Evolutionary conservation across 1,140 invertebrate genomes (phyloP).

Genomic region (Drosophila kikkawai): DNA sequence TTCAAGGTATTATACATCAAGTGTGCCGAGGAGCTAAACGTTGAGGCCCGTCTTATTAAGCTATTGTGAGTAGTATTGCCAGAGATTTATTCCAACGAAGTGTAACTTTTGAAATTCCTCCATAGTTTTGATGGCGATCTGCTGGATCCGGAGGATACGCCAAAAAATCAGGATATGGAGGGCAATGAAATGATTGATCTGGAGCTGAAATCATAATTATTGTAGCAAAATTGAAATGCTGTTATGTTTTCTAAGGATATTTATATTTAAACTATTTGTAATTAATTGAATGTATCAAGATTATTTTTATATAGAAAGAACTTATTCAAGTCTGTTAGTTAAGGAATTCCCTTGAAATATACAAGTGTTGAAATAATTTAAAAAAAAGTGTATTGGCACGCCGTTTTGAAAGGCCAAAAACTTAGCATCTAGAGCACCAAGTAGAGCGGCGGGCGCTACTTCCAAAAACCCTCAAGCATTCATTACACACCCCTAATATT

Average conservation of each 20-base stretch:
- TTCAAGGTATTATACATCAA: conserved; percentile 76
- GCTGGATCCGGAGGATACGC: conserved; percentile 69
- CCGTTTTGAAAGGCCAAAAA: not conserved
- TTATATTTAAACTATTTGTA: not conserved
- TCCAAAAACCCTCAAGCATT: conserved; percentile 59
- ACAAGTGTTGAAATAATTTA: not conserved
- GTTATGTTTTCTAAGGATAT: not conserved
- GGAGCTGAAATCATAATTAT: conserved; percentile 8
- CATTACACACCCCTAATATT: conserved; percentile 68
- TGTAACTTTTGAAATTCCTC: not conserved
- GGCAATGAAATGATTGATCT: conserved; percentile 76
- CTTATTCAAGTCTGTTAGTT: not conserved
- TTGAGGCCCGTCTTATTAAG: conserved; percentile 30
- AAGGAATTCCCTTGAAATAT: not conserved
- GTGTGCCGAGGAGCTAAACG: conserved; percentile 71
- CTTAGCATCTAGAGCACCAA: conserved; percentile 18
- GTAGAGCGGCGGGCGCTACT: conserved; percentile 49
- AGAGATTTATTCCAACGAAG: not conserved
- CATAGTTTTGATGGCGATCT: conserved; percentile 76
- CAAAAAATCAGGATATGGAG: conserved; percentile 72
- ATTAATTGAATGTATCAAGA: not conserved
- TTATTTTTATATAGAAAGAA: not conserved
- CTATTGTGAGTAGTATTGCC: conserved; percentile 42
- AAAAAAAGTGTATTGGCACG: not conserved
- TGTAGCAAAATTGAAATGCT: not conserved